These are phyloP conservation scores for Drosophila kambysellisi DNA, from an alignment of 2,888 invertebrate genomes.

Conservation along the genomic window DNA sequence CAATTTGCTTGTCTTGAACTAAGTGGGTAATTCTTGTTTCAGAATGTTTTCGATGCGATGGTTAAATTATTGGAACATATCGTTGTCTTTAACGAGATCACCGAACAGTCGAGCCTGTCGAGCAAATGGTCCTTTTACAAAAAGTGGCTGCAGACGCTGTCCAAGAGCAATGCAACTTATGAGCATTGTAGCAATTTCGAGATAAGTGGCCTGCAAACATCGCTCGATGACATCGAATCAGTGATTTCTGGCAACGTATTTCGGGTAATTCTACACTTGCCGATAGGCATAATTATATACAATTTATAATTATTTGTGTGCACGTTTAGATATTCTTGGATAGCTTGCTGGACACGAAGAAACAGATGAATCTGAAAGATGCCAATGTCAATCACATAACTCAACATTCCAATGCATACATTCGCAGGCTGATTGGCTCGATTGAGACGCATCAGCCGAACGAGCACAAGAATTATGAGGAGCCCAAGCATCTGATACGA, in stretches of 20 bases:
- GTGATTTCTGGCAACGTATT: conserved; percentile 64
- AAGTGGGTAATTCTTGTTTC: conserved; percentile 45
- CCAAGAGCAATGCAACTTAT: conserved; percentile 88
- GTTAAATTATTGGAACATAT: conserved; percentile 89
- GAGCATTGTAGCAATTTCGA: conserved; percentile 86
- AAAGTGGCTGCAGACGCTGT: conserved; percentile 89
- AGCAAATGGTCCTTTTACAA: conserved; percentile 92
- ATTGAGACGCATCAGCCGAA: conserved; percentile 49
- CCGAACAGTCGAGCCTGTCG: conserved; percentile 75
- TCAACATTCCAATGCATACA: conserved; percentile 62
- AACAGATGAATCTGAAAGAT: conserved; percentile 56
- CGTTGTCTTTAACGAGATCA: conserved; percentile 86
- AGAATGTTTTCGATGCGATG: conserved; percentile 86
- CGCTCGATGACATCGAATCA: conserved; percentile 87
- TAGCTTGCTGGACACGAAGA: conserved; percentile 56
- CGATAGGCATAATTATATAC: neutral
- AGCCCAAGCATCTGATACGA: conserved; percentile 87
- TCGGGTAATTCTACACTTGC: conserved; percentile 31
- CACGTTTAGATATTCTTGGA: conserved; percentile 50
- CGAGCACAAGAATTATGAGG: conserved; percentile 66
- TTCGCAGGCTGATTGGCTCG: conserved; percentile 44
- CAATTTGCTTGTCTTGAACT: neutral
- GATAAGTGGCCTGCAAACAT: conserved; percentile 89
- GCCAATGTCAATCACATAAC: conserved; percentile 50
- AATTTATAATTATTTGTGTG: neutral